Evolutionary conservation across 2,888 invertebrate species (phyloP).

Genomic region (Aphrophora alni): DNA sequence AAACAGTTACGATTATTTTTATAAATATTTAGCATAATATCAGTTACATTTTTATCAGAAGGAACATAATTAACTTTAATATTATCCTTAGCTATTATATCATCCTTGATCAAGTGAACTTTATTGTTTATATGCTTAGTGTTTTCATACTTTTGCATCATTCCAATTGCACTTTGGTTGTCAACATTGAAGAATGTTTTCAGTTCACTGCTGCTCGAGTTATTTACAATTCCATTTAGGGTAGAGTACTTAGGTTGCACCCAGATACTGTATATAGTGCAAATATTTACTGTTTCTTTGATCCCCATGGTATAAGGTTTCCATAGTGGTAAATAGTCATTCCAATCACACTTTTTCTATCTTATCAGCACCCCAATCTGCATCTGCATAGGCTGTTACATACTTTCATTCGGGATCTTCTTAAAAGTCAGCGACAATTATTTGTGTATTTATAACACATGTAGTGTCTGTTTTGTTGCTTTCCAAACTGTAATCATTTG

Average conservation of each 20-base stretch:
- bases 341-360: constrained; percentile 30
- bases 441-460: background rate
- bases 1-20: no score
- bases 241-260: no score
- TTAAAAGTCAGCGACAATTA: constrained; percentile 1
- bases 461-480: constrained; percentile 37
- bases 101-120: background rate
- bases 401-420: background rate
- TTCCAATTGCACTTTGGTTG: constrained; percentile 3
- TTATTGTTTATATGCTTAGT: background rate
- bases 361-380: constrained; percentile 32
- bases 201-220: no score
- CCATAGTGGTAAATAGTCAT: background rate
- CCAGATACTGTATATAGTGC: no score
- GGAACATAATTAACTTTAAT: background rate
- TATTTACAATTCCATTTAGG: no score
- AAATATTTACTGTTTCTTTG: constrained; percentile 27
- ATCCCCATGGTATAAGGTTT: constrained; percentile 13
- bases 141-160: constrained; percentile 9
- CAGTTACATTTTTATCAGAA: background rate
- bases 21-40: no score
- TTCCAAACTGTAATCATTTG: constrained; percentile 36
- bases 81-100: background rate
- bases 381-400: constrained; percentile 17
- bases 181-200: background rate